Conservation (phyloP, 2,113 vertebrate genomes). For the Cheirogaleus medius region DNA sequence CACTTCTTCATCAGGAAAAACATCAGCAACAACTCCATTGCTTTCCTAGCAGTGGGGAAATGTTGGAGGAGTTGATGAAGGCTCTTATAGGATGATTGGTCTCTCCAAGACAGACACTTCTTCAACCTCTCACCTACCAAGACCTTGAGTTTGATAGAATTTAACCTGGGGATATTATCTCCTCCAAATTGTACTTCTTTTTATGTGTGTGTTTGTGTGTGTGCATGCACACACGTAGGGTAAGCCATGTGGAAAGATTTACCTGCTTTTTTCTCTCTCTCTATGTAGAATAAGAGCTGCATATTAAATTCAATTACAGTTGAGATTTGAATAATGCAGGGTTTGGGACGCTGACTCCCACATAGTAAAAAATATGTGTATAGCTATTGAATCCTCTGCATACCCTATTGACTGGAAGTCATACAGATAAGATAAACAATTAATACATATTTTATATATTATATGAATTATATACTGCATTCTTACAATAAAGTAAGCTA, state of each 20-base stretch:
- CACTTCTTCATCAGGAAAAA: not conserved
- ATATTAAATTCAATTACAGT: not conserved
- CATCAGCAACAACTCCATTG: not conserved
- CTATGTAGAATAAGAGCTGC: not conserved
- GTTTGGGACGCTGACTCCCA: not conserved
- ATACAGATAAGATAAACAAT: not conserved
- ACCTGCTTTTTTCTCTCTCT: not conserved
- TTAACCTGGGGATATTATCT: not conserved
- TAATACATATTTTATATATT: not conserved
- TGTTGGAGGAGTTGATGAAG: not conserved
- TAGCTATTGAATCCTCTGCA: not conserved
- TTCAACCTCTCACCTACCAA: rapidly evolving
- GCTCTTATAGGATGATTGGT: rapidly evolving
- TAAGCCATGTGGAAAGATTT: not conserved
- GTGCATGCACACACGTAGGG: not conserved
- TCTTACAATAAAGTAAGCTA: not conserved
- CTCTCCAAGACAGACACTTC: not conserved
- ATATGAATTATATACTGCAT: not conserved
- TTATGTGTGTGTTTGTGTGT: not conserved
- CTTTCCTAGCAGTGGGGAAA: not conserved
- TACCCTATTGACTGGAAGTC: not conserved
- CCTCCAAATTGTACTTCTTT: not conserved
- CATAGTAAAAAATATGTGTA: not conserved
- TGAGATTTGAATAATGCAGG: not conserved
- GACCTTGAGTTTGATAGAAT: not conserved